phyloP scores from a whole-genome alignment of 2,888 invertebrate species.

The Cantharis rustica region DNA sequence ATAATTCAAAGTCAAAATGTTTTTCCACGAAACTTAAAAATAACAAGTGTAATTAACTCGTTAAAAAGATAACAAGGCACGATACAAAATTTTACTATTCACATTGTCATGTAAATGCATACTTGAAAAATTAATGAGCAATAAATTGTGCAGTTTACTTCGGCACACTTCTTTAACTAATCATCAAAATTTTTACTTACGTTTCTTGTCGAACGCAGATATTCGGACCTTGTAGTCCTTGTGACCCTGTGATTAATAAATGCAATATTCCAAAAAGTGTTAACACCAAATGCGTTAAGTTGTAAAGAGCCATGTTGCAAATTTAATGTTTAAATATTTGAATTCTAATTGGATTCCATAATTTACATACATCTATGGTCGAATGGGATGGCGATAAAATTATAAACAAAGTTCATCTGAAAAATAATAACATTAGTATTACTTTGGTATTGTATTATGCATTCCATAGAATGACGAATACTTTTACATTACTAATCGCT shows the following conservation, averaged over 20 bases:
- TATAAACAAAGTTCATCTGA: constrained; percentile 16
- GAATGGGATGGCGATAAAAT: constrained; percentile 6
- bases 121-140: neutral
- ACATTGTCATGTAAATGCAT: neutral
- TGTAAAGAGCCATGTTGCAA: constrained; percentile 9
- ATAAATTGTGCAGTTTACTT: neutral
- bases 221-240: constrained; percentile 69
- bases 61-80: neutral
- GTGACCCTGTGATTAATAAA: constrained; percentile 5
- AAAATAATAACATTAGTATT: constrained; percentile 8
- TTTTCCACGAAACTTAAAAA: neutral
- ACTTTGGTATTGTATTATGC: neutral
- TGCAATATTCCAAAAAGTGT: constrained; percentile 6
- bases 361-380: constrained; percentile 9
- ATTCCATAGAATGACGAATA: constrained; percentile 1
- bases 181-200: constrained; percentile 60
- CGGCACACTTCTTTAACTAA: neutral
- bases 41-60: neutral
- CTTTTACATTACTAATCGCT: constrained; percentile 8
- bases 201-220: constrained; percentile 77
- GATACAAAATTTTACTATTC: neutral
- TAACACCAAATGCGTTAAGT: neutral
- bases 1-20: neutral
- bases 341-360: constrained; percentile 4
- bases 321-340: neutral